phyloP scores from a whole-genome alignment of 2,888 invertebrate species.

The Cremastinae sp. region DNA sequence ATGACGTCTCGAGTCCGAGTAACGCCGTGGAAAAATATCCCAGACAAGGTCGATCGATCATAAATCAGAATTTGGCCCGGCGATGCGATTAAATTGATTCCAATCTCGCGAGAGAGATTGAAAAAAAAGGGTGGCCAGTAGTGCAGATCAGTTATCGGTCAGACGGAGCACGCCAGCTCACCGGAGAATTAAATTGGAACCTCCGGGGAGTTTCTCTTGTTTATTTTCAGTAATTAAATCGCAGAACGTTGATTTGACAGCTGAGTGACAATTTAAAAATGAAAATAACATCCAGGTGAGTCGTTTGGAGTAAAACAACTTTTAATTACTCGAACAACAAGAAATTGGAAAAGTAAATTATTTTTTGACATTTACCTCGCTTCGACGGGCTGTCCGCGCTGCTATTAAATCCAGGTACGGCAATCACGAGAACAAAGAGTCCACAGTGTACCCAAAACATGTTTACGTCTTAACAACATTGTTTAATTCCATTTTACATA shows the following conservation, averaged over 20 bases:
- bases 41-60: background rate
- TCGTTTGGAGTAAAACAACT: slow-evolving; percentile 3
- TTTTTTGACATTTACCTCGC: slow-evolving; percentile 73
- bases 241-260: too few species aligned
- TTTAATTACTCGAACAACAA: too few species aligned
- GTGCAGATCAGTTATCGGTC: slow-evolving; percentile 38
- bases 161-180: slow-evolving; percentile 35
- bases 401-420: slow-evolving; percentile 79
- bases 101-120: background rate
- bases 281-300: slow-evolving; percentile 7
- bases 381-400: slow-evolving; percentile 77
- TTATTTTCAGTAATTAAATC: background rate
- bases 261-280: background rate
- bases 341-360: background rate
- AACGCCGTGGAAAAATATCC: background rate
- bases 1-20: too few species aligned
- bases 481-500: slow-evolving; percentile 79
- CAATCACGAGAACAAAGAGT: slow-evolving; percentile 79
- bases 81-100: background rate
- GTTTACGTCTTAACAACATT: slow-evolving; percentile 80
- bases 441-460: slow-evolving; percentile 80
- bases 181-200: background rate
- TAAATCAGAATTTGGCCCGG: too few species aligned
- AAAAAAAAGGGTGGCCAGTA: slow-evolving; percentile 25
- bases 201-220: background rate